Evolutionary conservation across 2,888 invertebrate genomes (phyloP).

Genomic region (Suillia variegata): DNA sequence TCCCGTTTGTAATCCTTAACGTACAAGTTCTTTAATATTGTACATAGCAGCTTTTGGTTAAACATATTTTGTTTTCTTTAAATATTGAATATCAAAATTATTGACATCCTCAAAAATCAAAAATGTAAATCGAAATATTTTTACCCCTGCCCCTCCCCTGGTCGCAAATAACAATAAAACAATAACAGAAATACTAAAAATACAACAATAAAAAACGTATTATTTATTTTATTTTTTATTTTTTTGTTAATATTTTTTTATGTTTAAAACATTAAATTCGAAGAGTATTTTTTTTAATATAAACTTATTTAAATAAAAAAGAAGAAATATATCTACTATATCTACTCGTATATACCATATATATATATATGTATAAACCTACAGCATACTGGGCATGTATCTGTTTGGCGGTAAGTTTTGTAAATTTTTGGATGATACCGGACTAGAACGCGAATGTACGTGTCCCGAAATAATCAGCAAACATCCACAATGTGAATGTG

Average conservation of each 20-base stretch:
- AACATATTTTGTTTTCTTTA: no score
- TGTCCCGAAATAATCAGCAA: conserved; percentile 90
- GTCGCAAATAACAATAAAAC: no score
- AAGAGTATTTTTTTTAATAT: conserved; percentile 20
- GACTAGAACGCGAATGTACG: conserved; percentile 85
- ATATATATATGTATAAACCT: conserved; percentile 39
- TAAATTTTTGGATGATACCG: conserved; percentile 89
- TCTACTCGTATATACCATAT: conserved; percentile 30
- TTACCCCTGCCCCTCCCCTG: neutral
- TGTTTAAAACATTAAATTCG: conserved; percentile 29
- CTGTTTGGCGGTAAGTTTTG: conserved; percentile 99
- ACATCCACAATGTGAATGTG: conserved; percentile 91
- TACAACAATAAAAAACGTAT: neutral
- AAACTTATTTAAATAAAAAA: no score
- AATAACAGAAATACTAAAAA: neutral
- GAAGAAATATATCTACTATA: conserved; percentile 25
- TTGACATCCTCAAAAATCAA: no score
- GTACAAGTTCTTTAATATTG: no score
- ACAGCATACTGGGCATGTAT: conserved; percentile 99
- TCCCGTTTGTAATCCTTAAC: no score
- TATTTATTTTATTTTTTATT: no score
- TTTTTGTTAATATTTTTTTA: conserved; percentile 31
- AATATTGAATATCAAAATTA: no score
- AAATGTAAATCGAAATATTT: no score
- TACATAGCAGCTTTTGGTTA: no score